Evolutionary conservation across 2,797 vertebrate genomes (phyloP).

Genomic region (Pangasius macronema): DNA sequence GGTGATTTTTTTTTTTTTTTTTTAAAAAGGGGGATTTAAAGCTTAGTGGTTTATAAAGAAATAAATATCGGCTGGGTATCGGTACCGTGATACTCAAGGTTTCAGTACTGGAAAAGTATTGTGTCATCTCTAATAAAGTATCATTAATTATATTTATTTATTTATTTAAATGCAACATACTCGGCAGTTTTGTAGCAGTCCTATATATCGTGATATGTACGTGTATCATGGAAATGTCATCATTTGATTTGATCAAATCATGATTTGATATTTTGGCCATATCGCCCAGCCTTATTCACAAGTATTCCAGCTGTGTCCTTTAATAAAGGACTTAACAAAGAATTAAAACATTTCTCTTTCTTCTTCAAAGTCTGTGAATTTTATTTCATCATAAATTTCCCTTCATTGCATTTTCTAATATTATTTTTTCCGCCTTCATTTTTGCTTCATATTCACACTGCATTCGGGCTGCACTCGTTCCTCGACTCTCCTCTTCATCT

Average conservation of each 20-base stretch:
- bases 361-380: not conserved
- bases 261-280: not conserved
- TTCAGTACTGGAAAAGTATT: not conserved
- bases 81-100: not conserved
- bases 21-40: too few relatives aligned
- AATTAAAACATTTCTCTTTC: not conserved
- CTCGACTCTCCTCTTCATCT: slow-evolving; percentile 67
- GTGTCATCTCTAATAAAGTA: not conserved
- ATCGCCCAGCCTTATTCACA: not conserved
- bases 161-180: not conserved
- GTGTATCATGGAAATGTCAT: not conserved
- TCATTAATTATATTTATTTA: not conserved
- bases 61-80: not conserved
- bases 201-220: not conserved
- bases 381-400: not conserved
- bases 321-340: not conserved
- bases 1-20: not conserved
- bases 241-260: not conserved
- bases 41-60: too few relatives aligned
- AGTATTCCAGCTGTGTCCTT: not conserved
- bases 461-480: not conserved
- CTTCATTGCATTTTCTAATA: not conserved
- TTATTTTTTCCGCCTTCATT: not conserved
- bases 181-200: too few relatives aligned
- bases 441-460: slow-evolving; percentile 6